Evolutionary conservation across 2,797 vertebrate species (phyloP), one percentile per base, ranked within the genome.

Genomic region (Typhlichthys subterraneus): DNA sequence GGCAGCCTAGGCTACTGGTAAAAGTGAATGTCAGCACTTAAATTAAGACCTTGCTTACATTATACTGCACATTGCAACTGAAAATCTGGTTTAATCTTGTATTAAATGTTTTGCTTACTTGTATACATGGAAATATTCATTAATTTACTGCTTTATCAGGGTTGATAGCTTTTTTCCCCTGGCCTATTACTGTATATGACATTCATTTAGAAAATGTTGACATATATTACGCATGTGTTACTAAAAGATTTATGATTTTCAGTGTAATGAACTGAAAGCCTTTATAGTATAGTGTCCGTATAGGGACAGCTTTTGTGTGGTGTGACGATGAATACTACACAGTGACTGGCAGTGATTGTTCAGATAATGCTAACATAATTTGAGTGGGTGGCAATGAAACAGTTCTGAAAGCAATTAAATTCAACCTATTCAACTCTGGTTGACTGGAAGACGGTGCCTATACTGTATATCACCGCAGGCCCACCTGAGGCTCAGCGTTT

Each of bases 321-420:
- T 11, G 12, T 51, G 13, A 12, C 11, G 11, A 48, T 55, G 42
- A 42, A 52, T 12, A 33, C 48, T 50, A n/a, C 58, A 63, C 47
- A 70, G 45, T 70, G 56, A 70, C 52, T 59, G 50, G 13, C 45
- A 53, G 67, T 59, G 31, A 29, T 49, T 57, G 53, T 69, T 76
- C 55, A 60, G 29, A 67, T 69, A 23, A 57, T 68, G 19, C 56
- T 54, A 64, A 23, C 54, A 48, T 70, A 58, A 65, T 65, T 67
- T 70, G 50, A 63, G 57, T 77, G 70, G 67, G 61, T 67, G 53
- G 51, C 46, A 70, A 59, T 31, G 42, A 54, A 47, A 53, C 13
- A 5, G 45, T 12, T n/a, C 61, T 55, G 53, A 55, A 48, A 63
- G 69, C 57, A 77, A 57, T 72, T 69, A 31, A 33, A 72, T 61